These are phyloP conservation scores for Hirtodrosophila alboralis DNA, from an alignment of 2,888 invertebrate genomes.

Conservation along the genomic window DNA sequence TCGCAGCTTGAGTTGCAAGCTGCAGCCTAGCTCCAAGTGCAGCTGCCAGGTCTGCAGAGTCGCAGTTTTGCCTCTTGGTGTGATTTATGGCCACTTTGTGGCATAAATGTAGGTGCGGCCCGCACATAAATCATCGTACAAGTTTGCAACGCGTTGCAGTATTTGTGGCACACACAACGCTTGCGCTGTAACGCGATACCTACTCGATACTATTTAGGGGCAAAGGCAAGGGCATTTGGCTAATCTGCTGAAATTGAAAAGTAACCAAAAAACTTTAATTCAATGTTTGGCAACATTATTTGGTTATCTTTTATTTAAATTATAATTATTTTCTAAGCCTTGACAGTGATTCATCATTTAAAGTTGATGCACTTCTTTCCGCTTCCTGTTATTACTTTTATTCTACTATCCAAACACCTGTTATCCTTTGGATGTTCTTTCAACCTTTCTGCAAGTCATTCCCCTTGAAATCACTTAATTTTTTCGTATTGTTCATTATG, in stretches of 20 bases:
- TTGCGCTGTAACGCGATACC: conserved; percentile 35
- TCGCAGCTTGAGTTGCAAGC: conserved; percentile 11
- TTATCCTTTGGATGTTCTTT: conserved; percentile 34
- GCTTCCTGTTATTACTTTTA: conserved; percentile 12
- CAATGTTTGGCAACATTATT: not conserved
- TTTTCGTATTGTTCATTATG: conserved; percentile 19
- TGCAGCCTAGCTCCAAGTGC: conserved; percentile 37
- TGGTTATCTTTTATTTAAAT: not conserved
- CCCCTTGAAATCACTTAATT: conserved; percentile 67
- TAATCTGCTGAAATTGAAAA: conserved; percentile 16
- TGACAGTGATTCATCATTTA: conserved; percentile 38
- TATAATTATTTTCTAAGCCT: conserved; percentile 14
- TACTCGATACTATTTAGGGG: conserved; percentile 27
- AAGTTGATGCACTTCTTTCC: conserved; percentile 11
- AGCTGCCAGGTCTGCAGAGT: conserved; percentile 47
- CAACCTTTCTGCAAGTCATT: conserved; percentile 47
- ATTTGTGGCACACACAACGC: conserved; percentile 34
- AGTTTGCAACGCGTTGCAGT: conserved; percentile 62
- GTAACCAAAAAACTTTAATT: conserved; percentile 7
- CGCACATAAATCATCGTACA: conserved; percentile 73
- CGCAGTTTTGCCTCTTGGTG: conserved; percentile 68
- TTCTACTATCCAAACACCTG: conserved; percentile 50
- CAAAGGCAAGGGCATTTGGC: conserved; percentile 24
- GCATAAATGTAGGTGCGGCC: conserved; percentile 79
- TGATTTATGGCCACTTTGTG: conserved; percentile 75